Conservation (phyloP, 2,797 vertebrate genomes). For the Molossus molossus region DNA sequence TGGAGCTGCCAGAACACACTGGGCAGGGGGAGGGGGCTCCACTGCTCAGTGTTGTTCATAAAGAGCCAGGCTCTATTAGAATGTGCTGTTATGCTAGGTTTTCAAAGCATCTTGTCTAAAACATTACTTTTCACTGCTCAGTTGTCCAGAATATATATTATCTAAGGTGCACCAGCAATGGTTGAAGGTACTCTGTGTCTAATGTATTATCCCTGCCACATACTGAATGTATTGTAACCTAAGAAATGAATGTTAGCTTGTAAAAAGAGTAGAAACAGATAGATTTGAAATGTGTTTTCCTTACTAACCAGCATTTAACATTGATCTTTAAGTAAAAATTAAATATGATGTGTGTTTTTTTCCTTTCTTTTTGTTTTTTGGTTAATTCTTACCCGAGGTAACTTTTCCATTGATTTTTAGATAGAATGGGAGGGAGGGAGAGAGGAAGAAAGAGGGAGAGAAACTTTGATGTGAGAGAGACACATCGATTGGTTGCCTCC, state of each 20-base stretch:
- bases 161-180: background rate
- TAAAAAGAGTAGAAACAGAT: background rate
- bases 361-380: no score
- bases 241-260: background rate
- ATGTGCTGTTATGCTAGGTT: background rate
- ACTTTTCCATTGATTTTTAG: no score
- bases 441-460: no score
- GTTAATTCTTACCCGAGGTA: no score
- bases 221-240: background rate
- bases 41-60: background rate
- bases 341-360: background rate
- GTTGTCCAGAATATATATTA: background rate
- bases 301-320: constrained; percentile 17
- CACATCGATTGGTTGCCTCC: no score
- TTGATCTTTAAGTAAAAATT: constrained; percentile 8
- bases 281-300: constrained; percentile 40
- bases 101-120: background rate
- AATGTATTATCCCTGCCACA: background rate
- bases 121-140: background rate
- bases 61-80: background rate
- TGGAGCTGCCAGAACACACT: background rate
- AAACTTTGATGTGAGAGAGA: no score
- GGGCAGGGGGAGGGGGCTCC: background rate
- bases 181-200: background rate
- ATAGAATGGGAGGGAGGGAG: no score